Base-by-base conservation (phyloP, 2,113 vertebrate species). In the Menidia beryllina region DNA sequence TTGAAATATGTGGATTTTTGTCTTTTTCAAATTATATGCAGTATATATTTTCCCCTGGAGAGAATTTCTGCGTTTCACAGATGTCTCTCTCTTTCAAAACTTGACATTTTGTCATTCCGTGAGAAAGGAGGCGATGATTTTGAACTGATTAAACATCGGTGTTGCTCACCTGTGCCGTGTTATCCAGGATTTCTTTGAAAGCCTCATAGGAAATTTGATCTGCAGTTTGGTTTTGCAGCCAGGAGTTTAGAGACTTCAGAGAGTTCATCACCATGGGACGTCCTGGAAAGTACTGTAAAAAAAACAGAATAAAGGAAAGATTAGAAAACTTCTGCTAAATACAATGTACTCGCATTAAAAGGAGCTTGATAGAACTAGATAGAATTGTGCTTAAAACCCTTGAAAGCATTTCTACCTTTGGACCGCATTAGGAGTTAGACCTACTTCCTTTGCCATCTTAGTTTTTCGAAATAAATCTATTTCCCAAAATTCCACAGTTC, bases 251-350 rank as follows among this genome's bases (percentile, higher is more conserved):
- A 5, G 86, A 88, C 61, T 80, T 87, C 84, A 98, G 81, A 62
- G 94, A 89, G 67, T 93, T 96, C 88, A 87, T 93, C 84, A 96
- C 94, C 0, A 83, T 14, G 3, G 94, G 91, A 20, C 94, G 95
- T 17, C 96, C 97, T 0, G 96, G 96, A 75, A 98, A 97, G 83
- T 95, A 94, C 96, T 99, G 86, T 43, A 51, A 45, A 63, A 3
- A 25, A 65, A 71, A 57, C 13, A 36, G 8, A 38, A 60, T 5
- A 68, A 17, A 3, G 14, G 14, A 49, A 57, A 21, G n/a, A n/a
- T n/a, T n/a, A n/a, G n/a, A n/a, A n/a, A n/a, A n/a, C n/a, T n/a
- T n/a, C n/a, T n/a, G n/a, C n/a, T n/a, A n/a, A n/a, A n/a, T n/a
- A 34, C 7, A 6, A 34, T 34, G 10, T 34, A 34, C 10, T 34